Evolutionary conservation across 2,113 vertebrate genomes (phyloP), one percentile per base, ranked within the genome.

Genomic region (Spheniscus mendiculus): DNA sequence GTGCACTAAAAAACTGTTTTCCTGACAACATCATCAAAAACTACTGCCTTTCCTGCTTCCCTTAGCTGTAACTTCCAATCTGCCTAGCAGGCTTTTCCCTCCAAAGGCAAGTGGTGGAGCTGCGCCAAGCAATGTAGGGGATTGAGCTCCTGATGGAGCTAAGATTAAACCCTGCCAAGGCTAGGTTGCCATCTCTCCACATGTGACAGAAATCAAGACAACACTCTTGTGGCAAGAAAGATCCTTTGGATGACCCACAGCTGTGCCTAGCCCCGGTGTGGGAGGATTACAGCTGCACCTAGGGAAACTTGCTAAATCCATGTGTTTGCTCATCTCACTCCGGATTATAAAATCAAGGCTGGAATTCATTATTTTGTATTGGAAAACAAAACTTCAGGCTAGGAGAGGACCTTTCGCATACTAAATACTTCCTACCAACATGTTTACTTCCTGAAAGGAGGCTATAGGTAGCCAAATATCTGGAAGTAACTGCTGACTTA

Each of bases 61-160:
- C 32, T 58, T 12, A 86, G 78, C 49, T 32, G 23, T 36, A 74
- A 50, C 50, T 92, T 71, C 50, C 40, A 74, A 23, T 52, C 44
- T 71, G 47, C 49, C 38, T 36, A 38, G 56, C 40, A 92, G 56
- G 56, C 30, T 81, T 65, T 61, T 82, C 65, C 62, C 45, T 89
- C 73, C 47, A 14, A 61, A 58, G 42, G 38, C 67, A 56, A 87
- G 44, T 6, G 34, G 29, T 40, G 62, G 44, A 83, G 47, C 65
- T 89, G 40, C 0, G 0, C 29, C 0, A 7, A 79, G 59, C 0
- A 0, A 15, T 5, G 7, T 1, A 9, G 11, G 47, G 34, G n/a
- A 50, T 59, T 82, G 56, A 73, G 52, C 47, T 86, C 61, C 19
- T 1, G 1, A 12, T 1, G 5, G 36, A 85, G 62, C 27, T 16